phyloP scores from a whole-genome alignment of 2,888 invertebrate species.

The Pelosia muscerda region DNA sequence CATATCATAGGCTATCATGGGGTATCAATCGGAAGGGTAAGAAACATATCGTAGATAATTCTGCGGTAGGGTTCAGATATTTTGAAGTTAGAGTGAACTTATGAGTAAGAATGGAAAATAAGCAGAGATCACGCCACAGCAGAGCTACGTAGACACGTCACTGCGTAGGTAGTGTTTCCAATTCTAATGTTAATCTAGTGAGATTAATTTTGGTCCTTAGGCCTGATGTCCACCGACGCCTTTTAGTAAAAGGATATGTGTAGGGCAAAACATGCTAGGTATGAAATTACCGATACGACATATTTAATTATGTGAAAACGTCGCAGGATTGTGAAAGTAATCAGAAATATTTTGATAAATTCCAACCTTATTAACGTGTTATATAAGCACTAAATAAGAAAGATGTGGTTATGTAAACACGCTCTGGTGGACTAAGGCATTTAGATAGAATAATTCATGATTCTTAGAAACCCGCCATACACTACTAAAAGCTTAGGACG shows the following conservation, averaged over 20 bases:
- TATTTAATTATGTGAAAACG: not conserved
- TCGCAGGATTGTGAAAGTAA: not conserved
- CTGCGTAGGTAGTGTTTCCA: constrained; percentile 55
- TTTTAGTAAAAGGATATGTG: constrained; percentile 6
- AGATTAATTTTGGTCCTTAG: constrained; percentile 52
- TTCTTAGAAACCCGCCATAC: constrained; percentile 44
- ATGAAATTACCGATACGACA: not conserved
- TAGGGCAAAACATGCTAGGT: not conserved
- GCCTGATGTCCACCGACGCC: constrained; percentile 30
- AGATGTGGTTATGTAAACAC: not conserved
- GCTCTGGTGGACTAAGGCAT: constrained; percentile 31
- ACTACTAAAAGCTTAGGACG: constrained; percentile 35
- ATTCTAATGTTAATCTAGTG: constrained; percentile 56
- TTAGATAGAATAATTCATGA: constrained; percentile 50
- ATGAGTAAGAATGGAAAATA: not conserved
- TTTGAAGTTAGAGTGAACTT: constrained; percentile 4
- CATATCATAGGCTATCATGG: constrained; percentile 27
- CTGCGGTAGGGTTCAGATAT: constrained; percentile 19
- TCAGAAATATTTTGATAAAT: constrained; percentile 7
- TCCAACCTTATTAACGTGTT: not conserved
- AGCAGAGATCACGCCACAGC: constrained; percentile 39
- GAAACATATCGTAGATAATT: constrained; percentile 21
- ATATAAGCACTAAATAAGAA: not conserved
- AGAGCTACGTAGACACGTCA: constrained; percentile 57
- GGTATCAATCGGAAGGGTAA: constrained; percentile 22